These are phyloP conservation scores for Spatulosminthurus flaviceps DNA, from an alignment of 2,888 invertebrate genomes.

Conservation along the genomic window DNA sequence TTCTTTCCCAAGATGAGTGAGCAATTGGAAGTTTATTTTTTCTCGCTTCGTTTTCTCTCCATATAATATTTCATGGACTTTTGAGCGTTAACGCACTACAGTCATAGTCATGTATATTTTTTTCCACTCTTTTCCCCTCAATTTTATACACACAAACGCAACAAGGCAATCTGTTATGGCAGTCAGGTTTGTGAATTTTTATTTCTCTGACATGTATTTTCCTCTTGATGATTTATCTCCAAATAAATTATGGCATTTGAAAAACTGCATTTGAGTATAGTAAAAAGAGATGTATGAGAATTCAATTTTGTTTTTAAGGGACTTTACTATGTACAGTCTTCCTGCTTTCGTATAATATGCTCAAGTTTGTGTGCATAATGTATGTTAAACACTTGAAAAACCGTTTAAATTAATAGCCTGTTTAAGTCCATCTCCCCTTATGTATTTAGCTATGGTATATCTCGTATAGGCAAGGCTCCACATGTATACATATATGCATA, in stretches of 20 bases:
- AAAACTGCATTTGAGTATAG: background rate
- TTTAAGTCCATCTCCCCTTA: no score
- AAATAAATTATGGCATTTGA: constrained; percentile 2
- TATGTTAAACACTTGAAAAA: no score
- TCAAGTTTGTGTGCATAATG: no score
- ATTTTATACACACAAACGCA: no score
- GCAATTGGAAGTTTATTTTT: background rate
- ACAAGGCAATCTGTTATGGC: background rate
- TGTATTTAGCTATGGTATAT: no score
- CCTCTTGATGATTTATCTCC: background rate
- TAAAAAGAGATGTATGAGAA: background rate
- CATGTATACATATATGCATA: no score
- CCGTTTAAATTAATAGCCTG: no score
- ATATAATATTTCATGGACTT: background rate
- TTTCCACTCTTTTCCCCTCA: no score
- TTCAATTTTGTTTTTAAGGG: background rate
- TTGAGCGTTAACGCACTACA: background rate
- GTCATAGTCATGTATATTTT: no score
- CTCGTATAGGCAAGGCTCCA: no score
- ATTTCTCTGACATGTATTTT: constrained; percentile 2
- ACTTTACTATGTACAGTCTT: constrained; percentile 5
- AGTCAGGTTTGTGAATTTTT: constrained; percentile 18
- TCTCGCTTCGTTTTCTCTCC: constrained; percentile 1
- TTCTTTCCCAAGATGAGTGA: background rate
- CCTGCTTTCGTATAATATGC: background rate